phyloP scores from a whole-genome alignment of 2,888 invertebrate species.

The Zygothrica quintamaculata region DNA sequence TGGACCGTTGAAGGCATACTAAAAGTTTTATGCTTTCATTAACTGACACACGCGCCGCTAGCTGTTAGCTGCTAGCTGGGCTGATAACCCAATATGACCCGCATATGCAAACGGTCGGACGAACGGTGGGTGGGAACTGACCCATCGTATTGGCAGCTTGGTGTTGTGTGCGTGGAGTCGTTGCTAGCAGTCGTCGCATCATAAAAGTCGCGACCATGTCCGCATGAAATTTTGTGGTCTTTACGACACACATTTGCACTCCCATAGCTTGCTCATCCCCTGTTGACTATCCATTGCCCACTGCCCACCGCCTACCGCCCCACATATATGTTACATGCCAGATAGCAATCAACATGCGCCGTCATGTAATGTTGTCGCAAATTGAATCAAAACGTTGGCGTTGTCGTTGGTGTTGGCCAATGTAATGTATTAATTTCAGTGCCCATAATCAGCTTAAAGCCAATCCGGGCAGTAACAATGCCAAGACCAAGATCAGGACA shows the following conservation, averaged over 20 bases:
- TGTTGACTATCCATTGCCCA: too few species aligned
- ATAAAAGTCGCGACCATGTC: conserved; percentile 53
- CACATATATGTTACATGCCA: conserved; percentile 7
- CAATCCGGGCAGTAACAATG: conserved; percentile 9
- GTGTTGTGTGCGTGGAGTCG: too few species aligned
- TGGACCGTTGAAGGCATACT: conserved; percentile 56
- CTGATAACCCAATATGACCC: conserved; percentile 66
- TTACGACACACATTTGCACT: conserved; percentile 70
- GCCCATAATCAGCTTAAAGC: conserved; percentile 66
- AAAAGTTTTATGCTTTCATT: conserved; percentile 79
- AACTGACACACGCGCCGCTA: conserved; percentile 51
- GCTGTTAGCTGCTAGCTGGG: conserved; percentile 4
- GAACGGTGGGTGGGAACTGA: conserved; percentile 7
- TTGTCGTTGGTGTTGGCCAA: conserved; percentile 27
- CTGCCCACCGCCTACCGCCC: neutral
- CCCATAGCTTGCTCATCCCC: conserved; percentile 6
- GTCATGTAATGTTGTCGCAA: conserved; percentile 73
- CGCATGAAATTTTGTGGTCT: conserved; percentile 74
- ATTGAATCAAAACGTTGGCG: conserved; percentile 68
- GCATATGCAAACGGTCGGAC: conserved; percentile 60
- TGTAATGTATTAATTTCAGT: conserved; percentile 68
- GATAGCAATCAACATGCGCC: conserved; percentile 74
- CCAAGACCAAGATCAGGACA: too few species aligned
- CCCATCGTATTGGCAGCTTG: neutral
- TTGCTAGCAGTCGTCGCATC: conserved; percentile 36